Evolutionary conservation across 2,113 vertebrate genomes (phyloP).

Genomic region (Campylomormyrus tamandua): DNA sequence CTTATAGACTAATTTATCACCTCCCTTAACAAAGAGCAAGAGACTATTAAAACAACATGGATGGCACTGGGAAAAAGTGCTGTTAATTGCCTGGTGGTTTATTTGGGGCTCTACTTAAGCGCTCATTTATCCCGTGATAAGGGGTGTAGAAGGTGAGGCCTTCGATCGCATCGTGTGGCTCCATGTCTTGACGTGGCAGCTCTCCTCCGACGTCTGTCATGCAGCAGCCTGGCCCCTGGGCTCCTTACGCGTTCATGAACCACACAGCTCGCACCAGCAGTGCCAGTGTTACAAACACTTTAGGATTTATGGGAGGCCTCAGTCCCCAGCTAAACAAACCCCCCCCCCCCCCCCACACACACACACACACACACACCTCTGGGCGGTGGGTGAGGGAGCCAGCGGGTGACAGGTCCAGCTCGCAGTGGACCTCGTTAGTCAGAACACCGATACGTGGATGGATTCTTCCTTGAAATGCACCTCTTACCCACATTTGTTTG

Average conservation of each 20-base stretch:
- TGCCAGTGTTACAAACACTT: background rate
- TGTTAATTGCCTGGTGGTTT: constrained; percentile 50
- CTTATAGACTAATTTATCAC: constrained; percentile 44
- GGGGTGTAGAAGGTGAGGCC: constrained; percentile 6
- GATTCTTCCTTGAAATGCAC: background rate
- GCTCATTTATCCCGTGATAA: constrained; percentile 39
- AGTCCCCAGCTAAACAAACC: background rate
- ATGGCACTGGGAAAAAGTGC: constrained; percentile 35
- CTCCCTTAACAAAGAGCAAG: constrained; percentile 39
- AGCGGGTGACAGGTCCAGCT: background rate
- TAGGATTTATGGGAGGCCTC: background rate
- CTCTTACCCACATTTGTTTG: background rate
- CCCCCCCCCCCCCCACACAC: background rate
- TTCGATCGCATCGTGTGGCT: background rate
- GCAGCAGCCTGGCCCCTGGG: background rate
- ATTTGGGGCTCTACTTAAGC: constrained; percentile 42
- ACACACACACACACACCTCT: background rate
- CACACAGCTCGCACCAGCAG: background rate
- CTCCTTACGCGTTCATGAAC: background rate
- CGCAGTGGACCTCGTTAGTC: background rate
- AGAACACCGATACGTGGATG: background rate
- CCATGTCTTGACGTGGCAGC: background rate
- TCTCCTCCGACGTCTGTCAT: background rate
- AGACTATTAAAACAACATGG: constrained; percentile 47
- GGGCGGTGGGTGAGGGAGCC: background rate